These are phyloP conservation scores for Boloria euphrosyne DNA, from an alignment of 2,888 invertebrate species.

Conservation along the genomic window DNA sequence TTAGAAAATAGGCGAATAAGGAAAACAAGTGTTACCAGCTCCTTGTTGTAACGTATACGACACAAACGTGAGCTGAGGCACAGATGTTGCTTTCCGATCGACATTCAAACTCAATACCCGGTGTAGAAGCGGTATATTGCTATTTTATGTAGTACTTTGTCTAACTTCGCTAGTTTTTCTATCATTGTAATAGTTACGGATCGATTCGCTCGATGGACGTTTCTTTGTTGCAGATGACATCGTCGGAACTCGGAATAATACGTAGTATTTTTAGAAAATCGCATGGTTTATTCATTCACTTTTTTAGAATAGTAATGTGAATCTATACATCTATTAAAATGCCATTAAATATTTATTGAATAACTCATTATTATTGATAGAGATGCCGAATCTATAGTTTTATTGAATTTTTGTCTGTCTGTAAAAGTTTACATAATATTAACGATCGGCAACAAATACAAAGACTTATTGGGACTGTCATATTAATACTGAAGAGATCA, in stretches of 20 bases:
- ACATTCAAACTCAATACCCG: not conserved
- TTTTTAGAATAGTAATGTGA: not conserved
- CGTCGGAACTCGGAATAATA: slow-evolving; percentile 34
- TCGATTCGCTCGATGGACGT: slow-evolving; percentile 47
- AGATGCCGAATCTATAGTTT: too few relatives aligned
- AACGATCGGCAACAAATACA: too few relatives aligned
- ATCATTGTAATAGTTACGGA: slow-evolving; percentile 43
- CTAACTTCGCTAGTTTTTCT: slow-evolving; percentile 35
- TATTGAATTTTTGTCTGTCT: too few relatives aligned
- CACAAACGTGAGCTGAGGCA: slow-evolving; percentile 10
- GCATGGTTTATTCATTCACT: not conserved
- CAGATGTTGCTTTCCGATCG: slow-evolving; percentile 12
- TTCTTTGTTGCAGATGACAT: slow-evolving; percentile 35
- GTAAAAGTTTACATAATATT: too few relatives aligned
- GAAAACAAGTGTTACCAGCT: not conserved
- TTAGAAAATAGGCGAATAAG: not conserved
- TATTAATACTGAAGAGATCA: too few relatives aligned
- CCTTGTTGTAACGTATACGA: slow-evolving; percentile 1
- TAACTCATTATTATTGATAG: too few relatives aligned
- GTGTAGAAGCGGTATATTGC: slow-evolving; percentile 20
- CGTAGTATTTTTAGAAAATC: slow-evolving; percentile 1
- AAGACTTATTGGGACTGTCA: too few relatives aligned
- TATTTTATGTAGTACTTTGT: slow-evolving; percentile 31
- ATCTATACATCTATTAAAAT: too few relatives aligned
- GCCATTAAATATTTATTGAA: too few relatives aligned